phyloP scores from a whole-genome alignment of 2,888 invertebrate genomes.

The Cyrtodaria siliqua region DNA sequence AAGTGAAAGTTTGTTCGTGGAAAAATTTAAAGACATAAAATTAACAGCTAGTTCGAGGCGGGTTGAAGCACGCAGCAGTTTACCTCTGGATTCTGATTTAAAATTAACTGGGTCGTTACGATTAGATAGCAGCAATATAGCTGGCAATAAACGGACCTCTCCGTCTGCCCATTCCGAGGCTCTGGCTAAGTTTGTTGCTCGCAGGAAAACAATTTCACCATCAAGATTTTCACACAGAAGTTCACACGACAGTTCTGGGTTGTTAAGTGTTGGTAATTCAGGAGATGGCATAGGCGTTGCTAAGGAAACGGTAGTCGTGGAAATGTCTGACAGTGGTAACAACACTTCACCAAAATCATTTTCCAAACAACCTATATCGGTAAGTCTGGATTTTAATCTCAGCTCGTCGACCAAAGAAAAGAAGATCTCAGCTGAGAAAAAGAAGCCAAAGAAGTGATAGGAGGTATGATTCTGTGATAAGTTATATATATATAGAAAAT shows the following conservation, averaged over 20 bases:
- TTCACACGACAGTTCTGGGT: neutral
- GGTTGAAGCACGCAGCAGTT: conserved; percentile 19
- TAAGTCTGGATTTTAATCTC: conserved; percentile 39
- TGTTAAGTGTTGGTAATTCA: neutral
- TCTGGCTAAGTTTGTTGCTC: conserved; percentile 54
- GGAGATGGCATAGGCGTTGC: neutral
- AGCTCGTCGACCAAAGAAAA: neutral
- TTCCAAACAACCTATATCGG: conserved; percentile 38
- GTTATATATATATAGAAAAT: no score
- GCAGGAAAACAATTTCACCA: conserved; percentile 55
- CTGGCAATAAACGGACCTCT: no score
- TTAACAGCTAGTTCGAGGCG: neutral
- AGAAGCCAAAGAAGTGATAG: no score
- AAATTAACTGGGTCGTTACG: no score
- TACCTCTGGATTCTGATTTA: conserved; percentile 6
- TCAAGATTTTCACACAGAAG: conserved; percentile 1
- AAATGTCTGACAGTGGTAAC: neutral
- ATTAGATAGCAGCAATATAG: no score
- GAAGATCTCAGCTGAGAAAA: no score
- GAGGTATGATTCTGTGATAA: no score
- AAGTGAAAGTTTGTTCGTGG: neutral
- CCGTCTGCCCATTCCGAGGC: conserved; percentile 28
- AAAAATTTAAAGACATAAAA: conserved; percentile 5
- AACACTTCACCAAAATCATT: conserved; percentile 18
- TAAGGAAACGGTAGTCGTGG: neutral